Conservation (phyloP, 92 coral and sea anemone species). For the Phenganax stokvisi region DNA sequence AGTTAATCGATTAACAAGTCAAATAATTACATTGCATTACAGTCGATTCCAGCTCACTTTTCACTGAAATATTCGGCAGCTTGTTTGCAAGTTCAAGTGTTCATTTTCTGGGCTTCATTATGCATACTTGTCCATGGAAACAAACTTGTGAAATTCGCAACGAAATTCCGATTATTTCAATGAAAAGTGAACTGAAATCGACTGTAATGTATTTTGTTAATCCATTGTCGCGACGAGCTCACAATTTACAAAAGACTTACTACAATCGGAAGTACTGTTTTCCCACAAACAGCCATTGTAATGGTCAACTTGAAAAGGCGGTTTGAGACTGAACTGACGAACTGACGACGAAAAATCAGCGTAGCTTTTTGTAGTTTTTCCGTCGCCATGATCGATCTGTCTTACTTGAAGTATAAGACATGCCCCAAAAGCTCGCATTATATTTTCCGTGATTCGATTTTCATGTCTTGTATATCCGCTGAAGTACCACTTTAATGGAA, state of each 20-base stretch:
- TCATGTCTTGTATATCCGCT: neutral
- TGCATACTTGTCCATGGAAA: too few relatives aligned
- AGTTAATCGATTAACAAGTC: too few relatives aligned
- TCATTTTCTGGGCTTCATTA: too few relatives aligned
- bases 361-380: neutral
- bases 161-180: too few relatives aligned
- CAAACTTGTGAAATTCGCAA: too few relatives aligned
- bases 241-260: neutral
- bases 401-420: slow-evolving; percentile 32
- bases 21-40: too few relatives aligned
- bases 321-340: neutral
- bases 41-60: too few relatives aligned
- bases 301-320: neutral
- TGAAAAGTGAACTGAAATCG: too few relatives aligned
- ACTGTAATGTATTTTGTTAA: too few relatives aligned
- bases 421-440: slow-evolving; percentile 39
- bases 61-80: too few relatives aligned
- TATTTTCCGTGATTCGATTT: neutral
- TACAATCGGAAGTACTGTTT: neutral
- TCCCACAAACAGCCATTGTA: neutral
- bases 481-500: slow-evolving; percentile 31
- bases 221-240: neutral
- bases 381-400: neutral
- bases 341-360: neutral
- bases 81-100: too few relatives aligned